These are phyloP conservation scores for Atta colombica DNA, from an alignment of 1,140 invertebrate species.

Conservation along the genomic window DNA sequence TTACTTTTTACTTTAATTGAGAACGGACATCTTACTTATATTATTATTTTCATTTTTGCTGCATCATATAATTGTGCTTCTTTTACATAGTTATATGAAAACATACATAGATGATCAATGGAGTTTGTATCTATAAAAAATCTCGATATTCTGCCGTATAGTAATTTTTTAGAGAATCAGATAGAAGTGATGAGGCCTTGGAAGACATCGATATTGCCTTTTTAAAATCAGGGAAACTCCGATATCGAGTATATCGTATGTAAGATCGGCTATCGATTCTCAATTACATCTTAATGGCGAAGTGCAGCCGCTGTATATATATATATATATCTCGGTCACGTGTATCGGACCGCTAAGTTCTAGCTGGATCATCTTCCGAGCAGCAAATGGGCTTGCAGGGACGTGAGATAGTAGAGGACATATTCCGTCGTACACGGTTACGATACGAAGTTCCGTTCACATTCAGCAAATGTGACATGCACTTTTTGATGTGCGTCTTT, in stretches of 20 bases:
- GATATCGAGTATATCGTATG: constrained; percentile 56
- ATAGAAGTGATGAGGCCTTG: constrained; percentile 49
- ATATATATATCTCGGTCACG: constrained; percentile 28
- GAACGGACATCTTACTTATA: neutral
- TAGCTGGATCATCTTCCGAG: constrained; percentile 61
- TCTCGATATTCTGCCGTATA: constrained; percentile 37
- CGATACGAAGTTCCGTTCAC: constrained; percentile 29
- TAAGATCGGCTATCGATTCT: constrained; percentile 77
- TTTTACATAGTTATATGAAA: neutral
- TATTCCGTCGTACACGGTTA: constrained; percentile 26
- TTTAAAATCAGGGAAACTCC: constrained; percentile 70
- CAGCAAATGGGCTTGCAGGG: constrained; percentile 59
- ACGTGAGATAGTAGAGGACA: constrained; percentile 29
- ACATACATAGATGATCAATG: neutral
- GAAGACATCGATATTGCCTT: constrained; percentile 59
- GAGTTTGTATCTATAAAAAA: constrained; percentile 18
- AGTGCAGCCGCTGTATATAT: constrained; percentile 63
- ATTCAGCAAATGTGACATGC: constrained; percentile 11
- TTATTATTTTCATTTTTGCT: neutral
- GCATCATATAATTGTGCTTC: neutral
- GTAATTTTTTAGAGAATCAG: constrained; percentile 65
- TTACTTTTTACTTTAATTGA: neutral
- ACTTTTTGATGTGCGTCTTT: neutral
- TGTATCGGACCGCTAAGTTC: constrained; percentile 69
- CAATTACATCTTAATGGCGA: constrained; percentile 75